Evolutionary conservation across 2,113 vertebrate genomes (phyloP), one percentile per base, ranked within the genome.

Genomic region (Dendropsophus ebraccatus): DNA sequence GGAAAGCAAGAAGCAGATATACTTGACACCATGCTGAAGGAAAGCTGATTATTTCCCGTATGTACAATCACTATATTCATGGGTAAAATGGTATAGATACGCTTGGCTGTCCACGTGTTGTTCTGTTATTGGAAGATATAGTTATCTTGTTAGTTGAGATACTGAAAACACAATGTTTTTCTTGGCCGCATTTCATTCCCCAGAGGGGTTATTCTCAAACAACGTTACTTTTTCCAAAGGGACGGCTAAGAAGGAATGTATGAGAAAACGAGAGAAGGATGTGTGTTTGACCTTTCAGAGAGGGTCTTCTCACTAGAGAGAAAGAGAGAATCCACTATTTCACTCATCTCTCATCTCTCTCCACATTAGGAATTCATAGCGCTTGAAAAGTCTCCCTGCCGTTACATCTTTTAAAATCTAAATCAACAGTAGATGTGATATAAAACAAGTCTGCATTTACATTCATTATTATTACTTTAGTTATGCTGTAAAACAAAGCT

Each of bases 161-260:
- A 4, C 87, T 73, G 52, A 76, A 89, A 86, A 0, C 23, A 81
- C 16, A 23, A 50, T 10, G 82, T 88, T 91, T 89, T 13, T 70
- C 30, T 89, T 30, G 8, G 70, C 78, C 88, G 87, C 60, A 28
- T 90, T 82, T 50, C 73, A 17, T 85, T 81, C 83, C 69, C 82
- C 76, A 4, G 50, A 81, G 67, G 85, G 49, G 12, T 76, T 87
- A 87, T 35, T 88, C 70, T 65, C 88, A 81, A 76, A 85, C 84
- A 35, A 13, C 83, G 85, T 28, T 87, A 69, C 4, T 86, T 74
- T 87, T 90, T 87, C 70, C 88, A 76, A 62, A 87, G n/a, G 60
- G 82, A 52, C 17, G 73, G 52, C 49, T 85, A 58, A 37, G 13
- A 21, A 88, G 77, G 19, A 83, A 49, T 52, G 14, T 0, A 0